Evolutionary conservation across 2,113 vertebrate genomes (phyloP).

Genomic region (Mirounga angustirostris): DNA sequence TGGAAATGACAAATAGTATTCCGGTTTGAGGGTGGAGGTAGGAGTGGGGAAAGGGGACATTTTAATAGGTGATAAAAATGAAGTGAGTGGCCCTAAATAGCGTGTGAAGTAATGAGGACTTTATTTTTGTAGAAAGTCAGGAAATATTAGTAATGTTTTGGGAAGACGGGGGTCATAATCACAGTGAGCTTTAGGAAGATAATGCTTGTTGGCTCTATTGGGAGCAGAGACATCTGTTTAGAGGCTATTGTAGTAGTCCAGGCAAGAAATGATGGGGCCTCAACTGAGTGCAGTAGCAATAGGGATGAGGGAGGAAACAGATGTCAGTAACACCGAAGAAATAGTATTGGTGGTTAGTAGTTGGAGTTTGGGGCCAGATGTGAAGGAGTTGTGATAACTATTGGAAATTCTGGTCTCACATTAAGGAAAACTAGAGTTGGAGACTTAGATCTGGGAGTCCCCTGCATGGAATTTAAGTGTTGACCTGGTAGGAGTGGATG

Average conservation of each 20-base stretch:
- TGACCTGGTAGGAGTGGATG: background rate
- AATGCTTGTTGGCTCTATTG: background rate
- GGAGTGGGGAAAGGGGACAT: background rate
- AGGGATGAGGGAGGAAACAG: background rate
- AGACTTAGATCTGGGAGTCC: background rate
- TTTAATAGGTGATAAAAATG: background rate
- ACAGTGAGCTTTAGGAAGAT: background rate
- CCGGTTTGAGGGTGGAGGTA: background rate
- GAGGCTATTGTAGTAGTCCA: background rate
- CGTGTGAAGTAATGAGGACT: background rate
- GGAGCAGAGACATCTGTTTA: background rate
- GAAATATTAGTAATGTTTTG: conserved; percentile 11
- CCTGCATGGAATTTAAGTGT: background rate
- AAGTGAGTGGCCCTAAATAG: background rate
- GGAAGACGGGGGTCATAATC: background rate
- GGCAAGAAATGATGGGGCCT: background rate
- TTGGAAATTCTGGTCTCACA: background rate
- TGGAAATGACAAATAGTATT: background rate
- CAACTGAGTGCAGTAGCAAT: background rate
- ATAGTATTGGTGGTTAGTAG: background rate
- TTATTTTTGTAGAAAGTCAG: background rate
- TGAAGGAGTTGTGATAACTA: background rate
- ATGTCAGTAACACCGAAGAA: background rate
- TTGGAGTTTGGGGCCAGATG: background rate
- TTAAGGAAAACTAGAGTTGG: background rate